phyloP scores from a whole-genome alignment of 2,888 invertebrate species.

The Sepiola atlantica region DNA sequence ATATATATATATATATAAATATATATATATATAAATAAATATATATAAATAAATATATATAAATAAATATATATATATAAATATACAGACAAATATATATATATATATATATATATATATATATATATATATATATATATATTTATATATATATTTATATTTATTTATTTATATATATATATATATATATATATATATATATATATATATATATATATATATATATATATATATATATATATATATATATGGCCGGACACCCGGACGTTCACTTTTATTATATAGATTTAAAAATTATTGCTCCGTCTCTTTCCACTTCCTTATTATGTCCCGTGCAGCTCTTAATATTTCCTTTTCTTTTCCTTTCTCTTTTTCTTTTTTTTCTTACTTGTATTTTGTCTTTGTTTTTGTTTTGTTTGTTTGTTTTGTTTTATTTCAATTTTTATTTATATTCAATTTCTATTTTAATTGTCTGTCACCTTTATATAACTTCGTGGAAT shows the following conservation, averaged over 20 bases:
- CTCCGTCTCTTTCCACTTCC: too few relatives aligned
- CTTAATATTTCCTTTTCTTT: too few relatives aligned
- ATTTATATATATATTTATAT: neutral
- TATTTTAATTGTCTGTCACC: too few relatives aligned
- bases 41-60: neutral
- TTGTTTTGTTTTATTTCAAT: too few relatives aligned
- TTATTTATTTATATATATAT: neutral
- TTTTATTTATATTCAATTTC: too few relatives aligned
- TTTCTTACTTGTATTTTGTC: too few relatives aligned
- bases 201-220: neutral
- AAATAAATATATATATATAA: neutral
- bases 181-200: neutral
- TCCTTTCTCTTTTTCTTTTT: too few relatives aligned
- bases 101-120: neutral
- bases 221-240: neutral
- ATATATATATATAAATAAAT: neutral
- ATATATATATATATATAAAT: neutral
- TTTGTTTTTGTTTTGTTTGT: too few relatives aligned
- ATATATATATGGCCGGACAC: neutral
- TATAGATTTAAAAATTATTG: too few relatives aligned
- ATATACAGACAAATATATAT: neutral
- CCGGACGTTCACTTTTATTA: too few relatives aligned
- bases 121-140: neutral
- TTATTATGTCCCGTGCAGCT: too few relatives aligned
- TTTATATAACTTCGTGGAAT: too few relatives aligned